Conservation (phyloP, 2,888 invertebrate species). For the Cenopis cana region DNA sequence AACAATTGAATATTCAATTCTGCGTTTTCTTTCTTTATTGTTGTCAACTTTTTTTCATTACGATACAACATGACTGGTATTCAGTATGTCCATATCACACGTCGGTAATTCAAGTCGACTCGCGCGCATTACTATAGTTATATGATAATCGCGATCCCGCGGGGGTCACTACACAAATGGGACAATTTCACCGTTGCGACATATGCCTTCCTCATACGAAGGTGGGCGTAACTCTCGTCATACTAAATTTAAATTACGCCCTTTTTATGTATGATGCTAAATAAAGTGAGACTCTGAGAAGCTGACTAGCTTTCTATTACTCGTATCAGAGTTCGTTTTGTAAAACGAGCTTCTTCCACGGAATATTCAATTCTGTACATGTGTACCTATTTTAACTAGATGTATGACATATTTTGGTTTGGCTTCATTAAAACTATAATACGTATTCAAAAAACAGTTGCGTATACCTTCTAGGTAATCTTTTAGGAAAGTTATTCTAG, state of each 20-base stretch:
- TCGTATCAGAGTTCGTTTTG: not conserved
- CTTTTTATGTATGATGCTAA: slow-evolving; percentile 5
- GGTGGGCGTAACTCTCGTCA: not conserved
- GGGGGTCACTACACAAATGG: slow-evolving; percentile 13
- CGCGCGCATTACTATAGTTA: slow-evolving; percentile 5
- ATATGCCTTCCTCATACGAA: not conserved
- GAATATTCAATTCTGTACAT: no score
- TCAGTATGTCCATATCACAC: not conserved
- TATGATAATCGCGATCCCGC: slow-evolving; percentile 30
- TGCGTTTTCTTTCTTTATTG: not conserved
- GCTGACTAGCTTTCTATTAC: slow-evolving; percentile 4
- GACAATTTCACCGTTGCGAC: slow-evolving; percentile 21
- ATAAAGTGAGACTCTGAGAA: slow-evolving; percentile 6
- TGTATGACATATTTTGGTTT: no score
- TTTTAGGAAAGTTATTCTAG: not conserved
- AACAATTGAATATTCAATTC: not conserved
- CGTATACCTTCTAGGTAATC: no score
- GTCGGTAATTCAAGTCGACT: slow-evolving; percentile 12
- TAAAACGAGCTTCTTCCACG: not conserved
- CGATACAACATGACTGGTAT: not conserved
- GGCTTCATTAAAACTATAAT: no score
- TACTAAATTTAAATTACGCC: slow-evolving; percentile 7
- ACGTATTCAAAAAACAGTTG: no score
- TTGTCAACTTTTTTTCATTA: not conserved
- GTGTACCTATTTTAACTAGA: no score